Evolutionary conservation across 64 coral and sea anemone species (phyloP).

Genomic region (Porites lutea): DNA sequence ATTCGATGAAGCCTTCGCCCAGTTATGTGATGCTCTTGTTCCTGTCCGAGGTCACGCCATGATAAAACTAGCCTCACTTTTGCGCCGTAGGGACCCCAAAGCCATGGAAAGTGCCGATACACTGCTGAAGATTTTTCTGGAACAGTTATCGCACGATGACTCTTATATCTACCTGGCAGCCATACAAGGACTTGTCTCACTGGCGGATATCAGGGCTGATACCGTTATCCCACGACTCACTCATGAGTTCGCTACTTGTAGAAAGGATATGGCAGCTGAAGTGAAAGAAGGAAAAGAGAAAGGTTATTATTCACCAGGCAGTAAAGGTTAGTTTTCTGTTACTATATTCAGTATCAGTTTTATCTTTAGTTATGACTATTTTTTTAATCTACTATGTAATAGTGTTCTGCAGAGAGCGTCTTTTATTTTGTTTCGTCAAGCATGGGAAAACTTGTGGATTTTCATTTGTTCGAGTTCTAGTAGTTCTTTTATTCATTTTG

Average conservation of each 20-base stretch:
- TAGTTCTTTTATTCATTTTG: no score
- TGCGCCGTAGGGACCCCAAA: constrained; percentile 70
- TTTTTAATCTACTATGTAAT: no score
- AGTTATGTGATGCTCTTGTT: constrained; percentile 89
- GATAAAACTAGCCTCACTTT: constrained; percentile 73
- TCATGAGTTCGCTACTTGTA: constrained; percentile 66
- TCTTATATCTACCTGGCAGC: constrained; percentile 93
- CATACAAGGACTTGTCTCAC: constrained; percentile 87
- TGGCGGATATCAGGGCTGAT: constrained; percentile 72
- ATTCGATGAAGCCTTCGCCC: constrained; percentile 77
- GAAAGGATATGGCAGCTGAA: not conserved
- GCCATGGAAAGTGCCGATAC: constrained; percentile 71
- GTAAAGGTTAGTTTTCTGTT: not conserved
- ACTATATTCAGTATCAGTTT: not conserved
- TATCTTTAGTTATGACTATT: no score
- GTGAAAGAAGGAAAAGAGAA: constrained; percentile 59
- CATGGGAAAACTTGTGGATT: no score
- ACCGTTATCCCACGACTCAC: constrained; percentile 70
- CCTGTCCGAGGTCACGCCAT: constrained; percentile 92
- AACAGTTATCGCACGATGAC: constrained; percentile 91
- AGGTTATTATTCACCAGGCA: constrained; percentile 30
- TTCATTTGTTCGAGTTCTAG: no score
- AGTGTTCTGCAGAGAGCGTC: no score
- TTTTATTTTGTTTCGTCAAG: no score
- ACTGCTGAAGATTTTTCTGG: constrained; percentile 82